Evolutionary conservation across 2,888 invertebrate genomes (phyloP).

Genomic region (Melinopterus prodromus): DNA sequence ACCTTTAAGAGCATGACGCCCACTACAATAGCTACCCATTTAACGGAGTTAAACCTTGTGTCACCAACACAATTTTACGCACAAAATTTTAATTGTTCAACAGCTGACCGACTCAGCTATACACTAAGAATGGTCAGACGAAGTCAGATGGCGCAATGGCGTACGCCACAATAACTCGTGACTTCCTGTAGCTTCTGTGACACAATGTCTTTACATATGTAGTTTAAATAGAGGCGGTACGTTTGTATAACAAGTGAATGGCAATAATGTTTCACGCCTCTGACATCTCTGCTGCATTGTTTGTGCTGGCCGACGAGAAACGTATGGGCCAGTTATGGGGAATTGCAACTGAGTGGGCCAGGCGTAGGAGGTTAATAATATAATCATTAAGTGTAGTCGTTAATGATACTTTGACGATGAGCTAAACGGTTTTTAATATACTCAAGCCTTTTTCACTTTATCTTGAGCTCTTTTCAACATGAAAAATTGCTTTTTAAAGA

Average conservation of each 20-base stretch:
- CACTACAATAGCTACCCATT: not conserved
- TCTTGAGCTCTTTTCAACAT: not conserved
- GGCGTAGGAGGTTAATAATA: conserved; percentile 36
- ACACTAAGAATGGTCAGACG: not conserved
- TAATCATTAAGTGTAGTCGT: conserved; percentile 30
- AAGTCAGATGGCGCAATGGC: not conserved
- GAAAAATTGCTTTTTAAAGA: conserved; percentile 4
- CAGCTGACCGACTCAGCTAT: not conserved
- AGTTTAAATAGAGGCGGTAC: not conserved
- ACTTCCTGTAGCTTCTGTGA: conserved; percentile 4
- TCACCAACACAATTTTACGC: not conserved
- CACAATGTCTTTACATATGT: conserved; percentile 4
- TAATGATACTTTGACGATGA: not conserved
- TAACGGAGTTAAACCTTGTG: conserved; percentile 4
- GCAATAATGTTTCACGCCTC: not conserved
- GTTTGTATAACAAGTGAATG: not conserved
- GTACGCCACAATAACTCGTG: not conserved
- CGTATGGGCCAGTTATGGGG: not conserved
- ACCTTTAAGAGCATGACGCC: not conserved
- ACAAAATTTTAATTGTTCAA: not conserved
- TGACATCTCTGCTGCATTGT: not conserved
- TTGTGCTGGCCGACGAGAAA: not conserved
- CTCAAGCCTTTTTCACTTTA: not conserved
- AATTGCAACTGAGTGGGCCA: not conserved
- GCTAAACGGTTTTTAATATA: conserved; percentile 4